Evolutionary conservation across 2,113 vertebrate species (phyloP).

Genomic region (Melanerpes aurifrons): DNA sequence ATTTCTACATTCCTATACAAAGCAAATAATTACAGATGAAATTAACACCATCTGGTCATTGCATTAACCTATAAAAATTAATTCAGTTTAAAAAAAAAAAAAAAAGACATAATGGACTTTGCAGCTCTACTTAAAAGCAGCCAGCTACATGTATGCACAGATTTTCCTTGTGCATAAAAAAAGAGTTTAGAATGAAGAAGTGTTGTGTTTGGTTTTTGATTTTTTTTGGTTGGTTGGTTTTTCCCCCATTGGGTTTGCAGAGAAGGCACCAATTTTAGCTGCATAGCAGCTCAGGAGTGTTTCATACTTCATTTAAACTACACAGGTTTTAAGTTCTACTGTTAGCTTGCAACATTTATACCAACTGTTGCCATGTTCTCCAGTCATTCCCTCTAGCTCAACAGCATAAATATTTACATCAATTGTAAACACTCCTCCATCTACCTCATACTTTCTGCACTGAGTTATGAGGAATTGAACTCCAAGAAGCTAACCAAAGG

Average conservation of each 20-base stretch:
- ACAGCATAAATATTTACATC: conserved; percentile 50
- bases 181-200: conserved; percentile 24
- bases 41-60: conserved; percentile 66
- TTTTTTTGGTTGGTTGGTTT: background rate
- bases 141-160: conserved; percentile 23
- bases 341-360: background rate
- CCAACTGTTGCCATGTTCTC: background rate
- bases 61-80: conserved; percentile 68
- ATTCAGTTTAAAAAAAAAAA: conserved; percentile 34
- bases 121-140: conserved; percentile 42
- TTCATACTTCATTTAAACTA: conserved; percentile 58
- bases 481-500: conserved; percentile 26
- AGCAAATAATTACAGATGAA: conserved; percentile 71
- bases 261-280: conserved; percentile 65
- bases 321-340: background rate
- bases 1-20: conserved; percentile 67
- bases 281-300: conserved; percentile 59
- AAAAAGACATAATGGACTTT: conserved; percentile 1
- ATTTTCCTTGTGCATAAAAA: background rate
- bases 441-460: conserved; percentile 36
- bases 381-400: conserved; percentile 21
- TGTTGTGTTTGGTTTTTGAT: background rate
- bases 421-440: conserved; percentile 42
- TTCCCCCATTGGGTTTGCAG: background rate
- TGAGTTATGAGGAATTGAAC: background rate